Base-by-base conservation (phyloP, 30 jellyfish, hydroid and myxozoan species). In the Hydra vulgaris region DNA sequence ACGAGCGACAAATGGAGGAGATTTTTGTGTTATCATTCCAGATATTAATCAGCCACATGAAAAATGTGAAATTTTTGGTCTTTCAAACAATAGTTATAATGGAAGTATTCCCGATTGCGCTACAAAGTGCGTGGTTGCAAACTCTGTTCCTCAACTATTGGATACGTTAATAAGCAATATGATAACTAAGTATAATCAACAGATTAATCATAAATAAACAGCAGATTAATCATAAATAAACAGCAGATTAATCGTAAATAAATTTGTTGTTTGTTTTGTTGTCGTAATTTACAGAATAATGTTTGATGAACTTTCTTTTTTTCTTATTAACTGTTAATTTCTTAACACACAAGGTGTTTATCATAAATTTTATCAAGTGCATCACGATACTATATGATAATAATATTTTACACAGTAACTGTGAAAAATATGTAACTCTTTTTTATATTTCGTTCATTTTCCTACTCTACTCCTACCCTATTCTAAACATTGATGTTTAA, bases 1-100 rank as follows among this genome's bases (percentile, higher is more conserved):
- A 15, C 25, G 76, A 70, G 76, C 76, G 12, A 0, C 25, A 70
- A 70, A 70, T 17, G 76, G 76, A 21, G 76, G 76, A 7, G 17
- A 70, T 70, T 70, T 21, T 70, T 70, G 12, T 70, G 17, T 70
- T 17, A 18, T 17, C 0, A 70, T 17, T 7, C 76, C 76, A 21
- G 76, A 70, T 70, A 0, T 7, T 8, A 24, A 70, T 8, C 27
- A 70, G 27, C 76, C 76, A 16, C 15, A 70, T 24, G 27, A 70
- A 7, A 70, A 70, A 18, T 70, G 76, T 18, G 27, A 70, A 21
- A 17, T 24, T 0, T 70, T 70, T 24, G 76, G 27, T 0, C 76
- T 70, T 70, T 7, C 76, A 70, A 70, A 70, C 4, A 70, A 70
- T 24, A 70, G 27, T 24, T 70, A 70, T 24, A 70, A 70, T 18